phyloP scores from a whole-genome alignment of 2,888 invertebrate genomes.

The Eupithecia exiguata region DNA sequence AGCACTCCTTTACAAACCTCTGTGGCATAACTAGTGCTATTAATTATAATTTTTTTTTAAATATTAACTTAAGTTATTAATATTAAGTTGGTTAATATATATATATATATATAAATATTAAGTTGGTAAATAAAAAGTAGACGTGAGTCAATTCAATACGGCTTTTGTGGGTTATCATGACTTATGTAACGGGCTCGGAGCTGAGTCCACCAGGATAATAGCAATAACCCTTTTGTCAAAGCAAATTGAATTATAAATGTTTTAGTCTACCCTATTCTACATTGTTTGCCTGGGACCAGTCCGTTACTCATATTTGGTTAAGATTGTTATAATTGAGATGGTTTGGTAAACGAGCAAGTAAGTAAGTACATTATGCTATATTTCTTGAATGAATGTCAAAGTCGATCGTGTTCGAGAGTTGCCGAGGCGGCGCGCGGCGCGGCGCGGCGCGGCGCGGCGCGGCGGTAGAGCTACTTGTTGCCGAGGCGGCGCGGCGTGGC shows the following conservation, averaged over 20 bases:
- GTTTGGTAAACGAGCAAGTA: background rate
- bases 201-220: background rate
- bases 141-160: background rate
- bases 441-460: too few species aligned
- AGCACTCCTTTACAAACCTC: too few species aligned
- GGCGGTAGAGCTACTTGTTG: too few species aligned
- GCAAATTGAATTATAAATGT: background rate
- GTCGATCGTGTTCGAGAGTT: background rate
- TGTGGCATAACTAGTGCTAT: too few species aligned
- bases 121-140: too few species aligned
- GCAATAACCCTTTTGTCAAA: background rate
- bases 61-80: too few species aligned
- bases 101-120: too few species aligned
- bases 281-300: background rate
- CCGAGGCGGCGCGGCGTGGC: too few species aligned
- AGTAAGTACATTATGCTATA: too few species aligned
- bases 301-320: background rate
- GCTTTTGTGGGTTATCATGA: background rate
- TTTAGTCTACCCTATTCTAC: background rate
- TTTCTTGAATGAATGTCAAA: background rate
- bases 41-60: too few species aligned
- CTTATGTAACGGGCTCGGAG: background rate
- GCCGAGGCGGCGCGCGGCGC: too few species aligned
- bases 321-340: background rate
- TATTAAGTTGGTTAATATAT: too few species aligned